These are phyloP conservation scores for Zaprionus kolodkinae DNA, from an alignment of 1,140 invertebrate species.

Conservation along the genomic window DNA sequence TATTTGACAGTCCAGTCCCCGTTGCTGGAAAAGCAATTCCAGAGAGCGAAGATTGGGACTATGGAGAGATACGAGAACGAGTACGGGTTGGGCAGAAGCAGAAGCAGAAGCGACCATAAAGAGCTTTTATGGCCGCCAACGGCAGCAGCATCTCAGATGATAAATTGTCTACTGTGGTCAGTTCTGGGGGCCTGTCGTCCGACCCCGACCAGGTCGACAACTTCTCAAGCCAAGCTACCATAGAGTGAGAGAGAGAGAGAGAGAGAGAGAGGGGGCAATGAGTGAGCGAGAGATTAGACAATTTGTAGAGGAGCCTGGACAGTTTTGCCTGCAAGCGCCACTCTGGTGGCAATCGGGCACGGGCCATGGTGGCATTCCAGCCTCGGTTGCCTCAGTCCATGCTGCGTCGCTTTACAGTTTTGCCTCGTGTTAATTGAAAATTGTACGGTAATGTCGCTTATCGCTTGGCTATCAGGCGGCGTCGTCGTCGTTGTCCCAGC, in stretches of 20 bases:
- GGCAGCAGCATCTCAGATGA: conserved; percentile 64
- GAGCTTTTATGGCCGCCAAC: conserved; percentile 71
- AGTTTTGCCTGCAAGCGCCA: conserved; percentile 71
- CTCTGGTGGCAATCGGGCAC: conserved; percentile 28
- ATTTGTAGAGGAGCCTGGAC: conserved; percentile 63
- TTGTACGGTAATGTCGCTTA: conserved; percentile 82
- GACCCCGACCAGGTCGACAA: conserved; percentile 63
- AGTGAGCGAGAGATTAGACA: conserved; percentile 64
- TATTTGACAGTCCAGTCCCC: background rate
- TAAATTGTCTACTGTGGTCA: conserved; percentile 68
- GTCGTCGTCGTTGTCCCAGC: conserved; percentile 19
- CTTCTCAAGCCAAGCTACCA: conserved; percentile 72
- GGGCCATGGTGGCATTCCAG: conserved; percentile 13
- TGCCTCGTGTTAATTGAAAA: conserved; percentile 80
- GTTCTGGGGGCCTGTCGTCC: conserved; percentile 46
- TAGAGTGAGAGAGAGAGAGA: conserved; percentile 43
- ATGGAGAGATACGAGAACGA: background rate
- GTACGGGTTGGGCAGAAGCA: conserved; percentile 6
- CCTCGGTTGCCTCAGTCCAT: background rate
- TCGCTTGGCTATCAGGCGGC: conserved; percentile 65
- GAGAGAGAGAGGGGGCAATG: conserved; percentile 2
- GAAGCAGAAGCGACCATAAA: conserved; percentile 75
- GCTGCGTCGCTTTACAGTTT: conserved; percentile 50
- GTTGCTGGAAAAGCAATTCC: background rate
- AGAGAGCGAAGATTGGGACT: background rate